Evolutionary conservation across 1,140 invertebrate genomes (phyloP).

Genomic region (Mesaphorura yosii): DNA sequence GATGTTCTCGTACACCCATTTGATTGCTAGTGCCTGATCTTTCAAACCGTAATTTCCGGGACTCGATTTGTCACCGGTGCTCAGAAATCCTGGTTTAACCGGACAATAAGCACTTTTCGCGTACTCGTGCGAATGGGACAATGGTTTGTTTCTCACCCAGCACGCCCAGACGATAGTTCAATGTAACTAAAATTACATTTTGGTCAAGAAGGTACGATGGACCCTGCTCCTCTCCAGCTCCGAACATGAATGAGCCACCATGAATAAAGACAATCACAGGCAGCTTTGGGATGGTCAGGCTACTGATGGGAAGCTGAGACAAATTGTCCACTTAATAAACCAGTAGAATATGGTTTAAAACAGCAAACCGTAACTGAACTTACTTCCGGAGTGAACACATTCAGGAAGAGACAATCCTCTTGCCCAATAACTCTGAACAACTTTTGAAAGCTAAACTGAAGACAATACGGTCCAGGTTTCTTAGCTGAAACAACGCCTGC

Average conservation of each 20-base stretch:
- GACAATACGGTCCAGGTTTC: conserved; percentile 15
- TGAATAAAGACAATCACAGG: conserved; percentile 19
- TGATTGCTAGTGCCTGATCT: conserved; percentile 13
- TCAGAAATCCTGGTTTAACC: conserved; percentile 8
- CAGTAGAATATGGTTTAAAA: not conserved
- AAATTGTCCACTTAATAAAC: not conserved
- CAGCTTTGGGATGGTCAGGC: not conserved
- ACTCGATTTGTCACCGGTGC: conserved; percentile 2
- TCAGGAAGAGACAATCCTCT: conserved; percentile 34
- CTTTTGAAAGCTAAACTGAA: conserved; percentile 17
- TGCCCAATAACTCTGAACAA: conserved; percentile 26
- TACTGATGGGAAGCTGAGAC: conserved; percentile 1
- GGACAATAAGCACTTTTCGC: not conserved
- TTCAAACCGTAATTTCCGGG: conserved; percentile 16
- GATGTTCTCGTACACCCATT: conserved; percentile 7
- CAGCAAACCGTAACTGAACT: no score
- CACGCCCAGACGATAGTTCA: conserved; percentile 52
- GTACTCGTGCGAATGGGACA: not conserved
- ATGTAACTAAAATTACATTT: conserved; percentile 49
- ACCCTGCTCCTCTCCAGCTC: conserved; percentile 24
- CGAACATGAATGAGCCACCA: conserved; percentile 13
- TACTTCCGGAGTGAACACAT: conserved; percentile 8
- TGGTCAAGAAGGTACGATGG: conserved; percentile 50
- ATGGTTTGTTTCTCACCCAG: conserved; percentile 32
- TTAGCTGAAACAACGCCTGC: conserved; percentile 14